Evolutionary conservation across 2,113 vertebrate species (phyloP).

Genomic region (Anser brachyrhynchus): DNA sequence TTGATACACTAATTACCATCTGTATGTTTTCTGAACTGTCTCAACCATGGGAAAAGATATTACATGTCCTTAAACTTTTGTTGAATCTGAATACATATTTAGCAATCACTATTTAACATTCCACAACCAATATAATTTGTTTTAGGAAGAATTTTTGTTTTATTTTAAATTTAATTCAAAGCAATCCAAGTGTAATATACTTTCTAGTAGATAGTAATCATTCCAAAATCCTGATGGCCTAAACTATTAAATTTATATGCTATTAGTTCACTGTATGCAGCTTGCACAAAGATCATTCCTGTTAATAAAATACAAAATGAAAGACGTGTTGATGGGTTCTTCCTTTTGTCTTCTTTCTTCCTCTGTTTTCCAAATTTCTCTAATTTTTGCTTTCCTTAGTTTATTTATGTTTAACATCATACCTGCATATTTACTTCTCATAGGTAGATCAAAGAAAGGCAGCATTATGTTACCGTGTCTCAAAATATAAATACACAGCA

Average conservation of each 20-base stretch:
- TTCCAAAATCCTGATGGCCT: neutral
- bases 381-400: neutral
- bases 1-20: conserved; percentile 25
- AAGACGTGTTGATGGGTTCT: neutral
- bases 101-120: neutral
- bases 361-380: neutral
- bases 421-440: neutral
- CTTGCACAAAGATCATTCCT: neutral
- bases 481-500: neutral
- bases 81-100: neutral
- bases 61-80: conserved; percentile 5
- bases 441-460: neutral
- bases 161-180: neutral
- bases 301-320: neutral
- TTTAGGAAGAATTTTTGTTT: neutral
- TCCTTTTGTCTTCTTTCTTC: neutral
- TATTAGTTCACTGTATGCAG: neutral
- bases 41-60: conserved; percentile 1
- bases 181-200: neutral
- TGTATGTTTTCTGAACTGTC: conserved; percentile 30
- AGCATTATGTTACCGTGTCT: neutral
- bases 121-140: neutral
- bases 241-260: neutral
- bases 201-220: neutral
- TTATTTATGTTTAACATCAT: neutral